phyloP scores from a whole-genome alignment of 2,113 vertebrate species.

The Erinaceus europaeus region DNA sequence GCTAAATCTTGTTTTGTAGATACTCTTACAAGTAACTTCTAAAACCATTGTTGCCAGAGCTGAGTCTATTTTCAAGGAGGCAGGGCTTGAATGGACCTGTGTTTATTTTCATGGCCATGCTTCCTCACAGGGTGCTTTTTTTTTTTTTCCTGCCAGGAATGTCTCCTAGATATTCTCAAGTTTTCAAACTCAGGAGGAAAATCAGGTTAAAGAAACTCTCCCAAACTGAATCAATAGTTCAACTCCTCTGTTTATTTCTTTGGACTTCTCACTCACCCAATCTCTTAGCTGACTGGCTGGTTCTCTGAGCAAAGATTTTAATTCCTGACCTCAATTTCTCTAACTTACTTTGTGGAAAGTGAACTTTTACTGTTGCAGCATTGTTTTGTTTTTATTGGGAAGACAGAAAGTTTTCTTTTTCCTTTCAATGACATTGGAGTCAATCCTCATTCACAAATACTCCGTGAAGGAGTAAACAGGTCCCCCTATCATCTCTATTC shows the following conservation, averaged over 20 bases:
- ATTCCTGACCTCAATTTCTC: background rate
- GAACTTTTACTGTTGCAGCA: background rate
- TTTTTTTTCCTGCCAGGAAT: background rate
- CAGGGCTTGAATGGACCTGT: background rate
- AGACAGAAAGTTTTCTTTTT: background rate
- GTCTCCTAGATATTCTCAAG: background rate
- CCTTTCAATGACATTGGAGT: background rate
- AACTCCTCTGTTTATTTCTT: background rate
- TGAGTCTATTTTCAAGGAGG: background rate
- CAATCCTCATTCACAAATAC: background rate
- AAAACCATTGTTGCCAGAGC: background rate
- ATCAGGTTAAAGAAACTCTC: background rate
- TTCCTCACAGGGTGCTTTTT: background rate
- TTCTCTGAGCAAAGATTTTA: background rate
- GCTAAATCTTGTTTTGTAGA: conserved; percentile 5
- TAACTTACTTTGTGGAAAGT: background rate
- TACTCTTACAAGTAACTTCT: background rate
- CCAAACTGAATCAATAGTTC: background rate
- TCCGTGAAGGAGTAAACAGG: background rate
- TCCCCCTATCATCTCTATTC: background rate
- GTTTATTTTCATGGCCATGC: background rate
- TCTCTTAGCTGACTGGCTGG: background rate
- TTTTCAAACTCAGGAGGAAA: background rate
- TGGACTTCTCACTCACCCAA: background rate
- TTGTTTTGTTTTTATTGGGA: background rate